Base-by-base conservation (phyloP, 2,888 invertebrate genomes). In the Sepiola atlantica region DNA sequence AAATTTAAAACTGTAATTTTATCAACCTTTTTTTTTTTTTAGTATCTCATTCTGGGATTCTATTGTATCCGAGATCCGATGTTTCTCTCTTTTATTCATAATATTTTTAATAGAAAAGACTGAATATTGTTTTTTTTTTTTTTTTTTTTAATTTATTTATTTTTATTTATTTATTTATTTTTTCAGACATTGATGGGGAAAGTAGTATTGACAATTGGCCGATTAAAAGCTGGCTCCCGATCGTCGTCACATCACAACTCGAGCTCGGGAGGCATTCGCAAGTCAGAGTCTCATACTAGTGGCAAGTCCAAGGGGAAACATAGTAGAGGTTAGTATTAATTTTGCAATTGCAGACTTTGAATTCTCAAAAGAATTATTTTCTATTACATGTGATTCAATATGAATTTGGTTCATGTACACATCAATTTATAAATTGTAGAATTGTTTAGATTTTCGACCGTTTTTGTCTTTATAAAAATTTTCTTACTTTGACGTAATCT, bases 151-250 rank as follows among this genome's bases (percentile, higher is more conserved):
- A n/a, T n/a, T n/a, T n/a, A n/a, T n/a, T n/a, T n/a, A n/a, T n/a
- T n/a, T n/a, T n/a, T n/a, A n/a, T n/a, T n/a, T n/a, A n/a, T n/a
- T n/a, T n/a, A n/a, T n/a, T 94, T 95, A 16, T 94, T 92, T 92
- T 95, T 95, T 54, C 96, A 97, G 97, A 98, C 98, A 95, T 98
- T 98, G 95, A 98, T 98, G 96, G 99, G 98, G 95, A 98, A 98
- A 97, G 98, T 98, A 95, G 98, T 98, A 95, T 98, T 99, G 97
- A 99, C 98, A 97, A 98, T 99, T 95, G 98, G 98, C 96, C 98
- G 99, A 97, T 98, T 99, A 97, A 99, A 99, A 97, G 98, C 98
- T 45, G 97, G 97, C 55, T 97, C 97, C 61, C 95, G 96, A 90
- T 95, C 97, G 18, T 97, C 97, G 0, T 97, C 97, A 35, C 95